phyloP scores from a whole-genome alignment of 37 sponge, comb jelly and placozoan genomes.

The Lycopodina hypogea region DNA sequence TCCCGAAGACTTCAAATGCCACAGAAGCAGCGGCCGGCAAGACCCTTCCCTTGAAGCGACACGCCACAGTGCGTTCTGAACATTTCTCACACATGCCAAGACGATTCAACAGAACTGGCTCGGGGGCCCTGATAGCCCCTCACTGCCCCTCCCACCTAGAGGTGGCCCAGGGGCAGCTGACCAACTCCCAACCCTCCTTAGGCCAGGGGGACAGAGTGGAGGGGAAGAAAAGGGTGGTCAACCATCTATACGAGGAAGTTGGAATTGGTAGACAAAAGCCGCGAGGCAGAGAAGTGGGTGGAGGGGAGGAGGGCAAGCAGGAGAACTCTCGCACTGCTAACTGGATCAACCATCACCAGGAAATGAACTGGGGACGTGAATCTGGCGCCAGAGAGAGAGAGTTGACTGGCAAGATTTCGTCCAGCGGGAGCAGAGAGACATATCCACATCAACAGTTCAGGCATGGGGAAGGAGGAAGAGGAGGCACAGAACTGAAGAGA shows the following conservation, averaged over 20 bases:
- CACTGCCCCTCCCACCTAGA: neutral
- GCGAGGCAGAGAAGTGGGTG: neutral
- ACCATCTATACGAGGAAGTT: constrained; percentile 19
- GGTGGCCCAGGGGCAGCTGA: neutral
- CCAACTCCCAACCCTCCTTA: neutral
- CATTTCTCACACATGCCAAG: neutral
- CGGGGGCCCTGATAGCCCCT: neutral
- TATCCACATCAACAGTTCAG: neutral
- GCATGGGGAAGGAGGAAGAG: neutral
- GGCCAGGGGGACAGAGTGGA: neutral
- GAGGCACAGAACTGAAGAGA: neutral
- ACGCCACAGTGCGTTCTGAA: neutral
- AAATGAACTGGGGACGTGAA: constrained; percentile 28
- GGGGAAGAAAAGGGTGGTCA: neutral
- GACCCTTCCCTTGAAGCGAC: neutral
- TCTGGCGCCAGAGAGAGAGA: neutral
- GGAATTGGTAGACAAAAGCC: neutral
- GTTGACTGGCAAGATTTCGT: constrained; percentile 29
- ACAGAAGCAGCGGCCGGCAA: neutral
- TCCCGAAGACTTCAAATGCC: constrained; percentile 25
- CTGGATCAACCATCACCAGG: constrained; percentile 27
- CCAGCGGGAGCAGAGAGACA: constrained; percentile 13
- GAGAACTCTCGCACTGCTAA: neutral
- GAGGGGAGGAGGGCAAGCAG: neutral
- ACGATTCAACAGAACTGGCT: neutral